Base-by-base conservation (phyloP, 2,797 vertebrate species). In the Lagocephalus sceleratus region DNA sequence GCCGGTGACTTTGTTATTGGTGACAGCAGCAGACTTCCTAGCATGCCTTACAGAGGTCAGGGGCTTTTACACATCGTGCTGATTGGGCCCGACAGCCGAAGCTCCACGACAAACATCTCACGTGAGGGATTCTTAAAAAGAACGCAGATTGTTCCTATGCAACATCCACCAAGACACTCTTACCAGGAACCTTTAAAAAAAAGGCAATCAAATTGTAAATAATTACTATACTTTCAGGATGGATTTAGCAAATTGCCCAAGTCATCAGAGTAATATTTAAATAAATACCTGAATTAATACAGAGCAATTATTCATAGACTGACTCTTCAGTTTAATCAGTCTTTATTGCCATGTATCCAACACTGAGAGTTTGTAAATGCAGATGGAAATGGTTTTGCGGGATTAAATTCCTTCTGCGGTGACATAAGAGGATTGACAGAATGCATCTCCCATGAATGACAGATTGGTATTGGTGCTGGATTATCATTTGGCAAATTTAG, bases 71-170 rank as follows among this genome's bases (percentile, higher is more conserved):
- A 43, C 32, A 17, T 26, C 15, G n/a, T 21, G 39, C 42, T 64
- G 10, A 70, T 58, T 41, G 5, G 2, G 19, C 15, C 26, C 50
- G 72, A 54, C 69, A 59, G 25, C 43, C 58, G 41, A n/a, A 32
- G 57, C 39, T 21, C 11, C 0, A 41, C 39, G 42, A 63, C 51
- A 65, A 48, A 47, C 23, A 60, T 54, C 29, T 54, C 51, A 5
- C 35, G 57, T 4, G 51, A 59, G 45, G 0, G 9, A 22, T 41
- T 38, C 57, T 47, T 2, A 17, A 56, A 41, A 42, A 1, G 48
- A 47, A 16, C 0, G 40, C 2, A 49, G 8, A 51, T 25, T 42
- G 14, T 12, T 46, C n/a, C 14, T 25, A 3, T 14, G 17, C 14
- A 19, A 1, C 25, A 19, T 45, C 17, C 22, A 20, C 32, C 6